These are phyloP conservation scores for Lepidurus apus DNA, from an alignment of 1,140 invertebrate genomes.

Conservation along the genomic window DNA sequence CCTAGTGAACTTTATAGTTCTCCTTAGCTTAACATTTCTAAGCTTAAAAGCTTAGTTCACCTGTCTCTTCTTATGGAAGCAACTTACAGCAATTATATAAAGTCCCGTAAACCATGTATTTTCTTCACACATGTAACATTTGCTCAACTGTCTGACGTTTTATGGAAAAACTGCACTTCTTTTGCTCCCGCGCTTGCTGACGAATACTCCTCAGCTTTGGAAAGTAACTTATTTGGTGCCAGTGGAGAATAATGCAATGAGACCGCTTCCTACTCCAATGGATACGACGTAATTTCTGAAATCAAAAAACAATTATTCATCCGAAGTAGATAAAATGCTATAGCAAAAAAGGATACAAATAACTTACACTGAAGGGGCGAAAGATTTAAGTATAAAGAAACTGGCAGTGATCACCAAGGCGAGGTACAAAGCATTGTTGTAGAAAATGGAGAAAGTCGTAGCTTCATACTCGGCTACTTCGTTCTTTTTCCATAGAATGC, in stretches of 20 bases:
- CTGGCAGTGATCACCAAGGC: constrained; percentile 89
- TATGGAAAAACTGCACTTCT: constrained; percentile 10
- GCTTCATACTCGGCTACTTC: constrained; percentile 99
- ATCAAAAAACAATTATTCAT: constrained; percentile 23
- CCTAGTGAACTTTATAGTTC: no score
- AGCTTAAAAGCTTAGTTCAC: not conserved
- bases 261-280: constrained; percentile 72
- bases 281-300: constrained; percentile 82
- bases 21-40: no score
- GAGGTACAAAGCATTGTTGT: constrained; percentile 96
- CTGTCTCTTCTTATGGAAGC: not conserved
- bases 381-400: constrained; percentile 86
- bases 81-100: not conserved
- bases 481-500: constrained; percentile 98
- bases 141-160: not conserved
- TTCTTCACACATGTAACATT: constrained; percentile 9
- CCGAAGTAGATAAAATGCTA: constrained; percentile 37
- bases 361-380: constrained; percentile 78
- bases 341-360: constrained; percentile 42
- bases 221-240: constrained; percentile 52
- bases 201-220: not conserved
- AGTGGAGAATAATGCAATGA: constrained; percentile 86
- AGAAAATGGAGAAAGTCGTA: constrained; percentile 97
- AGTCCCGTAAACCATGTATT: constrained; percentile 18
- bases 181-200: not conserved